Evolutionary conservation across 2,797 vertebrate species (phyloP), one percentile per base, ranked within the genome.

Genomic region (Erethizon dorsatum): DNA sequence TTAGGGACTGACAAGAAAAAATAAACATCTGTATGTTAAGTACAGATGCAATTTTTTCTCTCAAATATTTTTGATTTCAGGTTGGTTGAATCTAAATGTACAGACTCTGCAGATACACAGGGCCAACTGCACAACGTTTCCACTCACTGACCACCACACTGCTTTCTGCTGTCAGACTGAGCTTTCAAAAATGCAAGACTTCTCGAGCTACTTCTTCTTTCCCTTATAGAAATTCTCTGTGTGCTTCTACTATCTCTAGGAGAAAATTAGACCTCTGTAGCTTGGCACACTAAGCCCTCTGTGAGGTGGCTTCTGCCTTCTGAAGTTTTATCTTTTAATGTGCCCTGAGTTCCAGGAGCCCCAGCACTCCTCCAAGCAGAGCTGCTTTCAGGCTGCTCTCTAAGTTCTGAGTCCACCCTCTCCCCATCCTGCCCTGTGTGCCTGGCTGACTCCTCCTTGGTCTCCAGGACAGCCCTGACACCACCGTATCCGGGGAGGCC

Each of bases 251-350:
- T 77, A 33, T 67, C 63, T 89, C 69, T 20, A 87, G n/a, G 82
- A 91, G 37, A 95, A 93, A 65, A 77, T 52, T 47, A n/a, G 13
- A n/a, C 87, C 71, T 89, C 65, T 87, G 67, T 84, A 84, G n/a
- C 11, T 91, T 59, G 54, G 52, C 4, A 71, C 2, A 17, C 47
- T 45, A 33, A 91, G 26, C 52, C 33, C 24, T 31, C 57, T 5
- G 26, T n/a, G 24, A 18, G 59, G 47, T 73, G 56, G 20, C 12
- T 87, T 2, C 61, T 31, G 41, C 63, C 50, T 54, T 88, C 47
- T 61, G 4, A 88, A 63, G 41, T 83, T 84, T 63, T 47, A 7
- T 83, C 31, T 59, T 41, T 37, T 84, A 20, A 11, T 14, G 2
- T 56, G 31, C 4, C n/a, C 20, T 50, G 31, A 87, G 33, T 20